Conservation (phyloP, 2,888 invertebrate species). For the Baccha elongata region DNA sequence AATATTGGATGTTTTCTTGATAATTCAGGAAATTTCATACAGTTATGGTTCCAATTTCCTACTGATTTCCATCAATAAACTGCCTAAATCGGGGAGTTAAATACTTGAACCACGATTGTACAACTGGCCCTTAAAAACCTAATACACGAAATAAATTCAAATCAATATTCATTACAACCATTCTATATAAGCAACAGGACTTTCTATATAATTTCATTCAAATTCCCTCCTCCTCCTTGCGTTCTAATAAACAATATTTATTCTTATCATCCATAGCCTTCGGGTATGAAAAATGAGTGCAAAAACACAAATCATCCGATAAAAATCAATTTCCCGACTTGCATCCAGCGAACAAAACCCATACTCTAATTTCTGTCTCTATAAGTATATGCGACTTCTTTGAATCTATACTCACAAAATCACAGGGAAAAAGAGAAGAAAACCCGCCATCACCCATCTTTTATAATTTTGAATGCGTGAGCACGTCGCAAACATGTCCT, state of each 20-base stretch:
- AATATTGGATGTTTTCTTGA: no score
- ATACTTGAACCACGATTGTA: no score
- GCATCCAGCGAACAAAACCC: conserved; percentile 22
- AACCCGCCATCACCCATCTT: conserved; percentile 16
- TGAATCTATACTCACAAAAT: neutral
- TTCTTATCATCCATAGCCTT: neutral
- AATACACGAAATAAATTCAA: no score
- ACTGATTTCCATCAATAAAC: no score
- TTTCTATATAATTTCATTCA: no score
- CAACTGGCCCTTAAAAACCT: no score
- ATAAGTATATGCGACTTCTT: neutral
- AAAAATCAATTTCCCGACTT: conserved; percentile 57
- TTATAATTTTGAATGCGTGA: conserved; percentile 65
- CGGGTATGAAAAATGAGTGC: neutral
- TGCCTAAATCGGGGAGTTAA: no score
- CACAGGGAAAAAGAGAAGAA: conserved; percentile 13
- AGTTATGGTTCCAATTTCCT: no score
- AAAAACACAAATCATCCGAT: conserved; percentile 49
- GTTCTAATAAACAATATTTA: neutral
- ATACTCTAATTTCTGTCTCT: neutral
- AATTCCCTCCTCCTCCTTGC: no score
- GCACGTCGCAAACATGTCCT: conserved; percentile 68
- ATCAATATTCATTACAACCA: no score
- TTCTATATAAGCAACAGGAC: no score
- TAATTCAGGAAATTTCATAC: no score